phyloP scores from a whole-genome alignment of 2,888 invertebrate species.

The Netelia virgata region DNA sequence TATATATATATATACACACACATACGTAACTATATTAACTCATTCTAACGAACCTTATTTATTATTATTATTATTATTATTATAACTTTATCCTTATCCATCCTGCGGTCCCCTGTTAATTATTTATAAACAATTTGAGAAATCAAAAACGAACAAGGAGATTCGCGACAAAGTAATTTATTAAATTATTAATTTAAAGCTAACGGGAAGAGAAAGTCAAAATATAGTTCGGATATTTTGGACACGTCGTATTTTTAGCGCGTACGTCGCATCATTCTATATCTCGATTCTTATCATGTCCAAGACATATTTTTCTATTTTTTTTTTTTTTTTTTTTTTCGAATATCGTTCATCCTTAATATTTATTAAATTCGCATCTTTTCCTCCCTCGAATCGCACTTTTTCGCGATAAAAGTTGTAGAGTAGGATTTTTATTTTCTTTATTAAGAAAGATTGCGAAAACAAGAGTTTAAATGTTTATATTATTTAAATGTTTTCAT shows the following conservation, averaged over 20 bases:
- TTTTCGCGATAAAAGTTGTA: conserved; percentile 80
- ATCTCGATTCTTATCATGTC: conserved; percentile 56
- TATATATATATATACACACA: conserved; percentile 38
- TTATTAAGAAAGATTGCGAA: conserved; percentile 77
- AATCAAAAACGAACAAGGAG: conserved; percentile 35
- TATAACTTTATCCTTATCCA: conserved; percentile 57
- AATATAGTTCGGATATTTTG: conserved; percentile 61
- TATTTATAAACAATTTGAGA: conserved; percentile 69
- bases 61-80: conserved; percentile 55
- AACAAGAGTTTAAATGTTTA: conserved; percentile 69
- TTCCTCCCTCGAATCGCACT: conserved; percentile 2
- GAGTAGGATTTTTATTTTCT: conserved; percentile 72
- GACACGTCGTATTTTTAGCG: conserved; percentile 52
- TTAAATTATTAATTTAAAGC: conserved; percentile 66
- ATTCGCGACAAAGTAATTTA: conserved; percentile 70
- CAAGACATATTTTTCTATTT: conserved; percentile 66
- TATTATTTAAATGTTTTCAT: conserved; percentile 77
- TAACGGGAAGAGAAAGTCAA: conserved; percentile 4
- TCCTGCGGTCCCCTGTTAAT: conserved; percentile 70
- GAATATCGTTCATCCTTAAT: conserved; percentile 55
- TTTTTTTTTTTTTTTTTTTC: conserved; percentile 56
- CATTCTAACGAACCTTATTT: conserved; percentile 67
- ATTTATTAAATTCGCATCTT: conserved; percentile 49
- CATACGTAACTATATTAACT: conserved; percentile 65
- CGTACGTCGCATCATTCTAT: conserved; percentile 30